Evolutionary conservation across 2,797 vertebrate species (phyloP), one percentile per base, ranked within the genome.

Genomic region (Acrossocheilus fasciatus): DNA sequence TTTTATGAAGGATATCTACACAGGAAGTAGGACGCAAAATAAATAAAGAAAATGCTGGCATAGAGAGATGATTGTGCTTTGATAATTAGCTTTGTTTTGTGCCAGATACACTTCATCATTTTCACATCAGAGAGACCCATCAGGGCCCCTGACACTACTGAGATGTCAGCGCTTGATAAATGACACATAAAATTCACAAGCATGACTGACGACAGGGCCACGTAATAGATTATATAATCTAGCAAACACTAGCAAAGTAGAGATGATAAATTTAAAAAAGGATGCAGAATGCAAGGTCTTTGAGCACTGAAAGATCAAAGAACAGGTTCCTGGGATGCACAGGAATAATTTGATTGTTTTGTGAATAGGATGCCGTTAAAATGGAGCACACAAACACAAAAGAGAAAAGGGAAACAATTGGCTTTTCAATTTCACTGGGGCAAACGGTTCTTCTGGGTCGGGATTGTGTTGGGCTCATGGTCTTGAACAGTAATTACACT

Each of bases 81-180:
- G 59, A 84, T 86, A 87, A 88, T 87, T 84, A 88, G 82, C 85
- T 86, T 81, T 84, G 81, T 84, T 89, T 81, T 80, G 74, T 70
- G 39, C 78, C 54, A 74, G 83, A 85, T 62, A 81, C 59, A 85
- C 84, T 88, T 81, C 57, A 77, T 86, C 26, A 64, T 70, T 74
- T 82, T 81, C 82, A 85, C 85, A 72, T 69, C 62, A 47, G 86
- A 77, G 81, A 57, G 57, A 68, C 62, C 81, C 83, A 70, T 81
- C 84, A 80, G 20, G 66, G 45, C 50, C 57, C 64, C 83, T 75
- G 82, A 88, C 86, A 90, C 68, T 52, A 72, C 78, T 54, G 76
- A 89, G 69, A 86, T 83, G 83, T 83, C 74, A 77, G 59, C 34
- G 23, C 83, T 81, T 88, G 87, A 88, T 88, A 82, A 86, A 88